Percentiles rank a stretch among this genome's conserved stretches.
phyloP scores from a whole-genome alignment of 2,113 vertebrate genomes.

The Bothrops jararaca region DNA sequence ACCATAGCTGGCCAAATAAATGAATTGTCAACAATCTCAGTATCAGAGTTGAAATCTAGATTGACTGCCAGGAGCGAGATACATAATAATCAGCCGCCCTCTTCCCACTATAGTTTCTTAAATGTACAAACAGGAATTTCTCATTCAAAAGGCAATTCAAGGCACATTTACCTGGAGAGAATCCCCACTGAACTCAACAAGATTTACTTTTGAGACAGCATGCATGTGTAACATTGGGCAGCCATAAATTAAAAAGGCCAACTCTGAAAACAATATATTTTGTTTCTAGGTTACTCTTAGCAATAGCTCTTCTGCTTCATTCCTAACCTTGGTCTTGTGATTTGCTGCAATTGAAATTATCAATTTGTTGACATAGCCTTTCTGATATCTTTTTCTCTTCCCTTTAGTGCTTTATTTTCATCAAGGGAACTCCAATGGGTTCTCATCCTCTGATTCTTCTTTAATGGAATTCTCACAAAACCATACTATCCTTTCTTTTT shows the following conservation, averaged over 20 bases:
- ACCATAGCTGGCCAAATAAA: not conserved
- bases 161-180: not conserved
- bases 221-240: not conserved
- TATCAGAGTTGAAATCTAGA: not conserved
- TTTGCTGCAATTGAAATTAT: slow-evolving; percentile 19
- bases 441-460: not conserved
- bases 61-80: not conserved
- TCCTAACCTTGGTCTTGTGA: not conserved
- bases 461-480: not conserved
- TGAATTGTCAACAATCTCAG: not conserved
- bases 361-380: not conserved
- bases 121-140: not conserved
- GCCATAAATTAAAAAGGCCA: not conserved
- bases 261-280: not conserved
- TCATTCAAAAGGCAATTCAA: not conserved
- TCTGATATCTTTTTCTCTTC: not conserved
- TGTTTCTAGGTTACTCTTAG: slow-evolving; percentile 1
- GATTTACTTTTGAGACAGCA: not conserved
- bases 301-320: not conserved
- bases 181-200: not conserved
- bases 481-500: not conserved
- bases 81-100: not conserved
- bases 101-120: not conserved
- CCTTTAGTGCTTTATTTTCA: not conserved
- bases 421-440: not conserved